Evolutionary conservation across 1,140 invertebrate genomes (phyloP).

Genomic region (Aplysia californica): DNA sequence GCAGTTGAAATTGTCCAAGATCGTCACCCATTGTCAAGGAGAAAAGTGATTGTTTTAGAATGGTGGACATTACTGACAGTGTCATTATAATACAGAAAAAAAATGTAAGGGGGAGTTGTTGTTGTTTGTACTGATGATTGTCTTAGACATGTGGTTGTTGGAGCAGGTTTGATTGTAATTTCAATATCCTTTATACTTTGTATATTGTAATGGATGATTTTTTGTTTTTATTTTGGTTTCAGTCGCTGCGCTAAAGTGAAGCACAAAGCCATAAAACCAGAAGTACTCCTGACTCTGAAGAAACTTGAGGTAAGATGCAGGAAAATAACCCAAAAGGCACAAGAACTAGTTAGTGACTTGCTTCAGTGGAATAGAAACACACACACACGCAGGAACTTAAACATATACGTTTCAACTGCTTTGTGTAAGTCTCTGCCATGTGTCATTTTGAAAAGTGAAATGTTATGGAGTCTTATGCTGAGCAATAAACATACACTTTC

Average conservation of each 20-base stretch:
- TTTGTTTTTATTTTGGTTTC: constrained; percentile 13
- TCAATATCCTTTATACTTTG: not conserved
- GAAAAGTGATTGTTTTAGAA: too few species aligned
- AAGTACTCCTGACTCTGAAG: constrained; percentile 43
- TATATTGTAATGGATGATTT: not conserved
- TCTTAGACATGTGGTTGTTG: too few species aligned
- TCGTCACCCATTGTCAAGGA: too few species aligned
- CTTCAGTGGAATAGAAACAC: not conserved
- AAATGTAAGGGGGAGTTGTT: too few species aligned
- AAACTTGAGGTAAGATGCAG: constrained; percentile 43
- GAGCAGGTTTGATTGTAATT: too few species aligned
- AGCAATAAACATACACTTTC: too few species aligned
- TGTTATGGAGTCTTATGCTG: not conserved
- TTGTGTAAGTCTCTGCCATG: not conserved
- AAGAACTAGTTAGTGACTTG: not conserved
- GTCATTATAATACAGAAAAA: too few species aligned
- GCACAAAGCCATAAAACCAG: constrained; percentile 53
- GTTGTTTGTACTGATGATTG: too few species aligned
- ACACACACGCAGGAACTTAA: not conserved
- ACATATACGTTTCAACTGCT: not conserved
- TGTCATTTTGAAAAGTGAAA: not conserved
- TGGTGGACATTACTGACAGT: too few species aligned
- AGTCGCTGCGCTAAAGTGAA: constrained; percentile 47
- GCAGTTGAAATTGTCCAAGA: too few species aligned
- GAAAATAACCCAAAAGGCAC: not conserved